Evolutionary conservation across 1,140 invertebrate species (phyloP).

Genomic region (Cryptotermes secundus): DNA sequence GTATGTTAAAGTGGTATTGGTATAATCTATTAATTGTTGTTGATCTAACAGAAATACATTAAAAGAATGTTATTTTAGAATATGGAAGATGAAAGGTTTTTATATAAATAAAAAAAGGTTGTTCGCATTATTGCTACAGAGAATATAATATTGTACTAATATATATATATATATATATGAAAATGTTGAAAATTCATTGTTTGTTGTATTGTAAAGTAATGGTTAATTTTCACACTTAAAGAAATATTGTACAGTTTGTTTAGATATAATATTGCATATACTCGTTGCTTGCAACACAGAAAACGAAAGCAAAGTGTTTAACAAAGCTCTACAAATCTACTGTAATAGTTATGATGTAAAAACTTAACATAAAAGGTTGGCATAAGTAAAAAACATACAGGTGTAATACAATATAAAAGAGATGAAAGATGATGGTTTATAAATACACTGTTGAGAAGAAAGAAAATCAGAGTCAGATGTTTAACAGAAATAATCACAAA

Average conservation of each 20-base stretch:
- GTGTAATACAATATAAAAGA: neutral
- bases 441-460: neutral
- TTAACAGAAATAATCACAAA: neutral
- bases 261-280: constrained; percentile 12
- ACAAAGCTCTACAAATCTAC: constrained; percentile 1
- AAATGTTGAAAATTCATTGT: neutral
- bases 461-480: neutral
- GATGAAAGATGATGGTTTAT: neutral
- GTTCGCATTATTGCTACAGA: neutral
- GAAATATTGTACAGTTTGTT: constrained; percentile 10
- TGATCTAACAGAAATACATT: constrained; percentile 13
- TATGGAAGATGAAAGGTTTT: neutral
- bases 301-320: constrained; percentile 11
- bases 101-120: neutral
- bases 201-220: constrained; percentile 18
- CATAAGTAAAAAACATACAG: neutral
- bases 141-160: constrained; percentile 18
- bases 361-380: neutral
- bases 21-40: neutral
- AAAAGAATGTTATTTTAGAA: constrained; percentile 3
- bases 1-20: neutral
- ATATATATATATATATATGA: neutral
- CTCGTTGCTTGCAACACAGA: constrained; percentile 5
- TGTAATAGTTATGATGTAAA: neutral
- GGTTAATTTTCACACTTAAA: constrained; percentile 20